Evolutionary conservation across 2,888 invertebrate species (phyloP).

Genomic region (Eumerus sabulonum): DNA sequence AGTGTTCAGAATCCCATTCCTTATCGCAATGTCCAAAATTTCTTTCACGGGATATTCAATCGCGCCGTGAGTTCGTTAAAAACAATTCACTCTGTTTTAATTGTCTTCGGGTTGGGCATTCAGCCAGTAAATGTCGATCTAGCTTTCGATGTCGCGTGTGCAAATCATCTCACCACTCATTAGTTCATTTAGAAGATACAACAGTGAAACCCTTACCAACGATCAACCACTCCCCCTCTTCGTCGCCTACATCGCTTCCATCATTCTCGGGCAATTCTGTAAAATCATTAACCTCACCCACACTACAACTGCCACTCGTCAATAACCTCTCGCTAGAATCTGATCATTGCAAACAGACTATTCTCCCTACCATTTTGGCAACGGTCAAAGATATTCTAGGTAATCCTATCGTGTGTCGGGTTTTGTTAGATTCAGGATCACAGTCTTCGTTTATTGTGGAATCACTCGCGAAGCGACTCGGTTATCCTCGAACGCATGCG

Average conservation of each 20-base stretch:
- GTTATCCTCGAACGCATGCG: conserved; percentile 1
- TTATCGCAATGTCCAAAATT: neutral
- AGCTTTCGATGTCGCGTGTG: neutral
- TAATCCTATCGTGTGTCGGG: neutral
- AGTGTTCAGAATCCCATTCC: neutral
- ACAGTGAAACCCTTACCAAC: no score
- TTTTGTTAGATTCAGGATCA: conserved; percentile 8
- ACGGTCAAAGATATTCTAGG: neutral
- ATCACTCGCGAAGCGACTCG: conserved; percentile 6
- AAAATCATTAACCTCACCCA: neutral
- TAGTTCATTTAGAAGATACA: no score
- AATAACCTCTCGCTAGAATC: neutral
- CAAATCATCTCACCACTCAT: no score
- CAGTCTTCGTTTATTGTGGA: conserved; percentile 12
- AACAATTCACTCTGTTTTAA: conserved; percentile 3
- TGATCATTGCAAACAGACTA: neutral
- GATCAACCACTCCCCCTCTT: neutral
- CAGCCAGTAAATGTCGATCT: no score
- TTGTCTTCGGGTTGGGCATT: conserved; percentile 11
- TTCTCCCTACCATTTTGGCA: conserved; percentile 9
- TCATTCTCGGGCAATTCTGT: neutral
- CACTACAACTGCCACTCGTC: neutral
- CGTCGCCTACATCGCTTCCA: neutral
- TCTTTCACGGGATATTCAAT: neutral
- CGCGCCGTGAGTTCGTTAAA: conserved; percentile 2